Evolutionary conservation across 2,113 vertebrate genomes (phyloP).

Genomic region (Alethe castanea): DNA sequence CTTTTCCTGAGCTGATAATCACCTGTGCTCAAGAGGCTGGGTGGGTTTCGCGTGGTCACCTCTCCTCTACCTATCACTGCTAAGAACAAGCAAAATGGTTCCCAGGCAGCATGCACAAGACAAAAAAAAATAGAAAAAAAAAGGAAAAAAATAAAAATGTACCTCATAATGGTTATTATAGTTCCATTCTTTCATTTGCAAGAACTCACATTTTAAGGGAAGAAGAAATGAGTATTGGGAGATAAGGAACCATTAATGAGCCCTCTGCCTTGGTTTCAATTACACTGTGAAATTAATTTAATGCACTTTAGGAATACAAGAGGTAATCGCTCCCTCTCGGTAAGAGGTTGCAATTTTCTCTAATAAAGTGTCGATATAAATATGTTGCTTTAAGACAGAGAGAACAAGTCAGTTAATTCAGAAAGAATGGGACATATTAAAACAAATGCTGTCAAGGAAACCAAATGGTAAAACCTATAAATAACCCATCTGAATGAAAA

Average conservation of each 20-base stretch:
- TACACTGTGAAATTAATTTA: slow-evolving; percentile 64
- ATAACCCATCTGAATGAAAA: slow-evolving; percentile 24
- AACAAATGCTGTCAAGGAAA: slow-evolving; percentile 25
- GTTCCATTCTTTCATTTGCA: slow-evolving; percentile 68
- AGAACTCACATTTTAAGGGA: slow-evolving; percentile 59
- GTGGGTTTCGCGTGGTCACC: slow-evolving; percentile 90
- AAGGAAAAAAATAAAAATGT: slow-evolving; percentile 73
- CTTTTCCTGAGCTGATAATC: slow-evolving; percentile 83
- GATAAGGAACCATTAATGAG: slow-evolving; percentile 67
- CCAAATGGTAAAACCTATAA: slow-evolving; percentile 34
- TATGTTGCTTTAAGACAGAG: slow-evolving; percentile 10
- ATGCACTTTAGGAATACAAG: slow-evolving; percentile 38
- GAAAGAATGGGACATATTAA: slow-evolving; percentile 48
- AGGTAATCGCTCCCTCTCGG: slow-evolving; percentile 11
- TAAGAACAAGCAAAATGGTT: slow-evolving; percentile 91
- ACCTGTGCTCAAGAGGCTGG: slow-evolving; percentile 97
- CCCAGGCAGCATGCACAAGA: slow-evolving; percentile 92
- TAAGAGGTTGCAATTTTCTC: slow-evolving; percentile 43
- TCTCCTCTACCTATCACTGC: slow-evolving; percentile 95
- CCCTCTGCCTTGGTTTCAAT: slow-evolving; percentile 64
- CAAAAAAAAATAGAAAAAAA: slow-evolving; percentile 65
- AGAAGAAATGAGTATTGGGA: slow-evolving; percentile 38
- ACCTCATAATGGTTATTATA: slow-evolving; percentile 61
- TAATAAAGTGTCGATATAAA: slow-evolving; percentile 51
- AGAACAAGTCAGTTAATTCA: slow-evolving; percentile 1